Evolutionary conservation across 2,888 invertebrate genomes (phyloP).

Genomic region (Microctonus hyperodae): DNA sequence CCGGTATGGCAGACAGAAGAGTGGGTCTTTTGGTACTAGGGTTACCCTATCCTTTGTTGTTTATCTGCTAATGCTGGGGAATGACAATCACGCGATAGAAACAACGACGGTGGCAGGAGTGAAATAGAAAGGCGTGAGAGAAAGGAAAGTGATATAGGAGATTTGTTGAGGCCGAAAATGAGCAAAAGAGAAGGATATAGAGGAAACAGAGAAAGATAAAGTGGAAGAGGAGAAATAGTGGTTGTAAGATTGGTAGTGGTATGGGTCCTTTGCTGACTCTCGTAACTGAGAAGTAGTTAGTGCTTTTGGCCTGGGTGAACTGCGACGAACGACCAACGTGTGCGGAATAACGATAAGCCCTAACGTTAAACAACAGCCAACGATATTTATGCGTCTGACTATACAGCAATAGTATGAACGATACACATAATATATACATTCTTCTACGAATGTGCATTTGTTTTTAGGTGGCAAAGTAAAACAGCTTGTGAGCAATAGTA

Average conservation of each 20-base stretch:
- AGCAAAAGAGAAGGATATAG: background rate
- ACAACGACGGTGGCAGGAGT: background rate
- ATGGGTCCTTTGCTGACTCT: slow-evolving; percentile 50
- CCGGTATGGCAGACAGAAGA: background rate
- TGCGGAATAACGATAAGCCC: slow-evolving; percentile 60
- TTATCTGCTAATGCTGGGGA: slow-evolving; percentile 45
- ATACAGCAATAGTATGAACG: slow-evolving; percentile 25
- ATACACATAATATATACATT: slow-evolving; percentile 44
- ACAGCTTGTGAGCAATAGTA: background rate
- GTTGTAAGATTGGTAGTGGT: slow-evolving; percentile 31
- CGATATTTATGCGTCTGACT: slow-evolving; percentile 54
- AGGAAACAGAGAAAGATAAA: slow-evolving; percentile 10
- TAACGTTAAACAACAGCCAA: slow-evolving; percentile 48
- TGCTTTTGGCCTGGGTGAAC: slow-evolving; percentile 44
- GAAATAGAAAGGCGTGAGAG: slow-evolving; percentile 5
- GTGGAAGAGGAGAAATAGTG: slow-evolving; percentile 14
- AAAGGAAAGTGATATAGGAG: slow-evolving; percentile 5
- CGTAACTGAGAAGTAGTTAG: slow-evolving; percentile 57
- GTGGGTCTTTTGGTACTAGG: slow-evolving; percentile 26
- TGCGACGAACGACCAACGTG: slow-evolving; percentile 58
- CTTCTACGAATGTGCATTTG: slow-evolving; percentile 42
- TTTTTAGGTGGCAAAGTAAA: background rate
- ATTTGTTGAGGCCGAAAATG: background rate
- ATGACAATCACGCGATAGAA: background rate
- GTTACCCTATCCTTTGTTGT: slow-evolving; percentile 47